Evolutionary conservation across 2,888 invertebrate genomes (phyloP), one percentile per base, ranked within the genome.

Genomic region (Calameuta pallipes): DNA sequence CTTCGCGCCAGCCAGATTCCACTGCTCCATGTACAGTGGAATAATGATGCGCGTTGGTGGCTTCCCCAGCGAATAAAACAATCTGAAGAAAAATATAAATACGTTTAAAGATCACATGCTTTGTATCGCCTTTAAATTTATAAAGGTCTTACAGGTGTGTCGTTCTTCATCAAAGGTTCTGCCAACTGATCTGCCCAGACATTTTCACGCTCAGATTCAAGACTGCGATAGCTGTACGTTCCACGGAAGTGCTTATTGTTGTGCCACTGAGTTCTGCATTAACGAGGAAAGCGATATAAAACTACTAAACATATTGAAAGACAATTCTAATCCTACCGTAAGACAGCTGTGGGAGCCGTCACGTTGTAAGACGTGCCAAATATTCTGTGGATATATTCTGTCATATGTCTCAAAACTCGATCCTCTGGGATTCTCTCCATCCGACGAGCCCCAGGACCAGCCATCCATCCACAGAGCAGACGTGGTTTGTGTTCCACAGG

Each of bases 1-100:
- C 96, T 88, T 96, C 96, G 68, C 96, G 93, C 88, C 94, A 94
- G 0, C 96, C 96, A n/a, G 94, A 93, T 87, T 95, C 95, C 0
- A 95, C 90, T 0, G 96, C 96, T 0, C 96, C 96, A 85, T 96
- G 96, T 0, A 95, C 95, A 0, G 95, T 94, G 0, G 94, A 94
- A 87, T 94, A 95, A 86, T 93, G 93, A 83, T 94, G 94, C 74
- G 93, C 93, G 30, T 95, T 94, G 0, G 95, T 94, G 0, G 95
- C 94, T 88, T 95, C 95, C 0, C 95, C 95, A 1, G 94, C 95
- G 86, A 95, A 95, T 82, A 94, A 93, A 0, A 95, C 89, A 0
- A 94, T 90, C 41, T 95, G 93, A 73, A 80, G 76, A 75, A 73
- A 56, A 15, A 76, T 41, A 37, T 69, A 33, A 80, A 12, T 3